Percentiles rank a stretch among this genome's conserved stretches.
Evolutionary conservation across 2,888 invertebrate species (phyloP).

Genomic region (Cerastoderma edule): DNA sequence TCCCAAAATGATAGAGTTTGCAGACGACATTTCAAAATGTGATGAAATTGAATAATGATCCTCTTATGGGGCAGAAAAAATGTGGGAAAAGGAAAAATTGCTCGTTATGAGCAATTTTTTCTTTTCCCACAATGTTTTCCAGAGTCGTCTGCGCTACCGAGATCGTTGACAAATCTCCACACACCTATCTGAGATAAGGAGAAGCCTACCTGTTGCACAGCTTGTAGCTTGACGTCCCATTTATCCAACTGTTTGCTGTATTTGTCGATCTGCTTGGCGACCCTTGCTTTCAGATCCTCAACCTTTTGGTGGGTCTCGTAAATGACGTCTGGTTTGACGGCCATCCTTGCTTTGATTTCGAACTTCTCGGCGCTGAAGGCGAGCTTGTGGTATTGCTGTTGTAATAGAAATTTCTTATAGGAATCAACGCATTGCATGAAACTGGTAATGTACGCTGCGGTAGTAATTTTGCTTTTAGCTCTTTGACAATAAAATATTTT

Average conservation of each 20-base stretch:
- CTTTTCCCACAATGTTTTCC: slow-evolving; percentile 14
- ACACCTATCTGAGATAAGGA: no score
- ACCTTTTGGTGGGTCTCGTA: slow-evolving; percentile 4
- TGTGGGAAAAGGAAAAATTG: slow-evolving; percentile 10
- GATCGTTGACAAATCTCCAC: background rate
- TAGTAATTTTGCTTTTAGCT: background rate
- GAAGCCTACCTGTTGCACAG: slow-evolving; percentile 3
- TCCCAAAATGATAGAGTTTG: background rate
- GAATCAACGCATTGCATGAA: background rate
- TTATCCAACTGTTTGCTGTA: slow-evolving; percentile 13
- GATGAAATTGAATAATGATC: background rate
- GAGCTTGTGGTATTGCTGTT: slow-evolving; percentile 12
- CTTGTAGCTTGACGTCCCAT: background rate
- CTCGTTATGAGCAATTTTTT: background rate
- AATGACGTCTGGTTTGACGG: background rate
- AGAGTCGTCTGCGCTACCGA: background rate
- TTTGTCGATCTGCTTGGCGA: background rate
- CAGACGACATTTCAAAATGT: background rate
- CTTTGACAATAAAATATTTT: no score
- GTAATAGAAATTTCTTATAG: no score
- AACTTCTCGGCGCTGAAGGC: background rate
- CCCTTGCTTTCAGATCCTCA: background rate
- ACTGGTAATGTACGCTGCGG: background rate
- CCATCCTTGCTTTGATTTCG: slow-evolving; percentile 13
- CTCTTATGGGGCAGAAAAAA: background rate